These are phyloP conservation scores for Ursus arctos DNA, from an alignment of 2,113 vertebrate genomes.

Conservation along the genomic window DNA sequence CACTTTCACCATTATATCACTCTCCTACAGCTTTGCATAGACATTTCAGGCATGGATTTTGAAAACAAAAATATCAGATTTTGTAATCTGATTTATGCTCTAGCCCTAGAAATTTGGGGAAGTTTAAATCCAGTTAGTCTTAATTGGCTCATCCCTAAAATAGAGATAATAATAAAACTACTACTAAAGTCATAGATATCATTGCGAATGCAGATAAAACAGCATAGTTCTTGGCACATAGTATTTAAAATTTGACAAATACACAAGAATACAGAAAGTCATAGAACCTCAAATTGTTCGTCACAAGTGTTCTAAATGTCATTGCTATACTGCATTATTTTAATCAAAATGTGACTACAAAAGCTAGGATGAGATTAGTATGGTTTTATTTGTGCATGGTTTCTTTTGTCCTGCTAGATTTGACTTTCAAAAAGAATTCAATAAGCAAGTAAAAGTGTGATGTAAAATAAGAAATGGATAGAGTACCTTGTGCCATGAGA, in stretches of 20 bases:
- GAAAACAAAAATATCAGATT: not conserved
- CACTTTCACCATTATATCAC: not conserved
- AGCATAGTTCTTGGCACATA: not conserved
- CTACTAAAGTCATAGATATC: not conserved
- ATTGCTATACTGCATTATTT: not conserved
- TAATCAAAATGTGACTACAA: conserved; percentile 19
- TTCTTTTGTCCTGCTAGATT: not conserved
- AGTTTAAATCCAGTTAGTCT: not conserved
- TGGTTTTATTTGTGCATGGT: not conserved
- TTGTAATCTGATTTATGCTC: not conserved
- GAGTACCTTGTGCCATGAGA: not conserved
- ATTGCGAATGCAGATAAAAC: not conserved
- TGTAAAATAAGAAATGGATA: not conserved
- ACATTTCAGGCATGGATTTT: not conserved
- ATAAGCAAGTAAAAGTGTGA: not conserved
- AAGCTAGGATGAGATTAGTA: not conserved
- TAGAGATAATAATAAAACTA: not conserved
- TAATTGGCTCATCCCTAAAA: not conserved
- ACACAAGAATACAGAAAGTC: not conserved
- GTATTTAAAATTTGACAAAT: not conserved
- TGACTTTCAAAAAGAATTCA: not conserved
- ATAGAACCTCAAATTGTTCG: not conserved
- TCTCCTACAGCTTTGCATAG: not conserved
- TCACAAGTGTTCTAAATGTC: not conserved
- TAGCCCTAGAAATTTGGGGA: not conserved